Conservation (phyloP, 2,888 invertebrate genomes). For the Drosophila ochracea region DNA sequence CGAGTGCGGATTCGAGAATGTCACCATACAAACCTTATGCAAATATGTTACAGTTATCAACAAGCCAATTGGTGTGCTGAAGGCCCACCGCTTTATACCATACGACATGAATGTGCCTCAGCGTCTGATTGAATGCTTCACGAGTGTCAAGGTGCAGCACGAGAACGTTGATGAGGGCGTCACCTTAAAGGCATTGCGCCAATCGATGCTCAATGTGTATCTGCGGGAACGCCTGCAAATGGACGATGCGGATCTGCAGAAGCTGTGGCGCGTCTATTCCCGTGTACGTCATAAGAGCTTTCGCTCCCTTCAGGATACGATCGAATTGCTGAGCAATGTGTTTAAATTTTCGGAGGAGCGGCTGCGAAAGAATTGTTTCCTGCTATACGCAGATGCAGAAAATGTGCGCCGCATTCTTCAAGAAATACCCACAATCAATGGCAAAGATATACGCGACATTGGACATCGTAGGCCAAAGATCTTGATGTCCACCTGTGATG, state of each 20-base stretch:
- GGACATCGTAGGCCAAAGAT: slow-evolving; percentile 88
- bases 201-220: slow-evolving; percentile 81
- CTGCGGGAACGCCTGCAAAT: slow-evolving; percentile 85
- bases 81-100: slow-evolving; percentile 84
- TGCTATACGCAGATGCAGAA: slow-evolving; percentile 87
- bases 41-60: slow-evolving; percentile 83
- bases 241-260: slow-evolving; percentile 79
- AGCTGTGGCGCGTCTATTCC: slow-evolving; percentile 82
- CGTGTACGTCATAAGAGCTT: slow-evolving; percentile 86
- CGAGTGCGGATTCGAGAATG: slow-evolving; percentile 87
- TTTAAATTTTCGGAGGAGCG: slow-evolving; percentile 86
- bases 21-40: slow-evolving; percentile 84
- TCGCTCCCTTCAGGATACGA: slow-evolving; percentile 86
- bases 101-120: slow-evolving; percentile 83
- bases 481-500: slow-evolving; percentile 87
- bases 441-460: slow-evolving; percentile 86
- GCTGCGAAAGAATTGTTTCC: slow-evolving; percentile 87
- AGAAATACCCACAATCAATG: slow-evolving; percentile 86
- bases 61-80: slow-evolving; percentile 83
- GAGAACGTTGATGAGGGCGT: slow-evolving; percentile 64
- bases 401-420: slow-evolving; percentile 87
- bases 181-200: slow-evolving; percentile 78
- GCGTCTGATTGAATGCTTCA: slow-evolving; percentile 79
- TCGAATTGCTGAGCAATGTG: slow-evolving; percentile 86
- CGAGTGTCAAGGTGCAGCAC: slow-evolving; percentile 52